phyloP scores from a whole-genome alignment of 2,888 invertebrate genomes.

The Acleris cristana region DNA sequence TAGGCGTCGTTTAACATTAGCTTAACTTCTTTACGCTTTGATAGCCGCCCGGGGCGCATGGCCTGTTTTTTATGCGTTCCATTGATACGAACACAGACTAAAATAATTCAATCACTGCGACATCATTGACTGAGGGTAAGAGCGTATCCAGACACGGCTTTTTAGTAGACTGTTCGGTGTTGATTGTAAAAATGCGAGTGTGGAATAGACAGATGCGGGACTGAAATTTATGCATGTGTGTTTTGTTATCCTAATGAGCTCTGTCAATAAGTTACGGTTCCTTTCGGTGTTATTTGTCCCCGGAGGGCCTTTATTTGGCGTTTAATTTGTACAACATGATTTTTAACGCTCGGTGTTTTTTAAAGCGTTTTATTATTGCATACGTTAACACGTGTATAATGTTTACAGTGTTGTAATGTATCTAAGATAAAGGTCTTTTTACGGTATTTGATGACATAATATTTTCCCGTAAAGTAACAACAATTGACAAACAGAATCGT shows the following conservation, averaged over 20 bases:
- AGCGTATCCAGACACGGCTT: conserved; percentile 54
- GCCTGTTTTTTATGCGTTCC: conserved; percentile 51
- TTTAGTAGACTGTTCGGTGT: conserved; percentile 57
- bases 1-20: conserved; percentile 81
- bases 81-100: conserved; percentile 53
- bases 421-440: no score
- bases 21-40: conserved; percentile 83
- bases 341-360: conserved; percentile 47
- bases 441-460: no score
- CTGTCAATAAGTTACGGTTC: conserved; percentile 77
- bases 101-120: conserved; percentile 60
- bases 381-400: conserved; percentile 21
- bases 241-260: conserved; percentile 79
- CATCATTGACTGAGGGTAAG: conserved; percentile 57
- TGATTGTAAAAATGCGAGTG: conserved; percentile 63
- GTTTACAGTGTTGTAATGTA: neutral
- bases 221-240: conserved; percentile 69
- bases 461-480: no score
- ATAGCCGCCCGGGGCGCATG: conserved; percentile 66
- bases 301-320: conserved; percentile 60
- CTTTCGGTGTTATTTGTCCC: conserved; percentile 58
- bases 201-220: conserved; percentile 69
- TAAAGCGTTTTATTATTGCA: conserved; percentile 41
- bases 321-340: conserved; percentile 62
- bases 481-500: no score